Evolutionary conservation across 2,888 invertebrate genomes (phyloP).

Genomic region (Lepidonotus clava): DNA sequence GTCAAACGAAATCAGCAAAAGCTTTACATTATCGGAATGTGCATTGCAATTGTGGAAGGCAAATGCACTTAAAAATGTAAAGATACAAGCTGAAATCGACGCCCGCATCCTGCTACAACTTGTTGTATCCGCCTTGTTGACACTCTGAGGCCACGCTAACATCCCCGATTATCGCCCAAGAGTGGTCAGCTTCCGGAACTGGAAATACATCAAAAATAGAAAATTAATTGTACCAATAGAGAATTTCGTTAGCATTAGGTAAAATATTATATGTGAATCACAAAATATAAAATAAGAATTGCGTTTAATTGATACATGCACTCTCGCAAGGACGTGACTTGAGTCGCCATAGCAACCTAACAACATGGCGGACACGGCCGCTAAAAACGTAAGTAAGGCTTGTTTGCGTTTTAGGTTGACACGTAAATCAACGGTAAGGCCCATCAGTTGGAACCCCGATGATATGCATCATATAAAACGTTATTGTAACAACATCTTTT

Average conservation of each 20-base stretch:
- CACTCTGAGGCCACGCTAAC: not conserved
- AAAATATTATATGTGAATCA: too few species aligned
- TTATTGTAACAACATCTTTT: too few species aligned
- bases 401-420: not conserved
- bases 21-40: slow-evolving; percentile 78
- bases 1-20: slow-evolving; percentile 86
- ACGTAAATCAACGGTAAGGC: not conserved
- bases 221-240: too few species aligned
- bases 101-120: not conserved
- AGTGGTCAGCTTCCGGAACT: not conserved
- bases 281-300: too few species aligned
- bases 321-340: not conserved
- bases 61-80: not conserved
- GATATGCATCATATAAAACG: too few species aligned
- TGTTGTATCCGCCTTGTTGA: too few species aligned
- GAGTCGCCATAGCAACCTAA: slow-evolving; percentile 44
- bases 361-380: slow-evolving; percentile 30
- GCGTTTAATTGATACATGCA: too few species aligned
- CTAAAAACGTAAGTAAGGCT: not conserved
- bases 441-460: too few species aligned
- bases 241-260: too few species aligned
- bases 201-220: not conserved
- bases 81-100: not conserved
- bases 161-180: slow-evolving; percentile 5
- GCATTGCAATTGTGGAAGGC: not conserved